A percentile compares a stretch with the other conserved stretches of the same genome.
phyloP scores from a whole-genome alignment of 2,113 vertebrate genomes.

The Paratilapia polleni region DNA sequence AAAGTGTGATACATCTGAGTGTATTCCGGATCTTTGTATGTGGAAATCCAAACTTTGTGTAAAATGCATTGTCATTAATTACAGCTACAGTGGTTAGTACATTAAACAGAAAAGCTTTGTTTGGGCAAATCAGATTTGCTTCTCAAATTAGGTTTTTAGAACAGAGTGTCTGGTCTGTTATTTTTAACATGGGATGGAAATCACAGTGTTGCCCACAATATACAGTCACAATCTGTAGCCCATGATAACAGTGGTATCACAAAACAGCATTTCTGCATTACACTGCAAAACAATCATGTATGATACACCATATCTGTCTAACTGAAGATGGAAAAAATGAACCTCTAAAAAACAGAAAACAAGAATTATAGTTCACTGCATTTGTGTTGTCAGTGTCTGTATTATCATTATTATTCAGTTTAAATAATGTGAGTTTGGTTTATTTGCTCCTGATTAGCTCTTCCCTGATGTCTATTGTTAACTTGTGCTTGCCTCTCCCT shows the following conservation, averaged over 20 bases:
- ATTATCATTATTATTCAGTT: background rate
- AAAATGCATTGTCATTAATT: no score
- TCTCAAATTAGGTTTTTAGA: background rate
- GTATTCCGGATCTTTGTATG: no score
- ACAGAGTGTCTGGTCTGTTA: background rate
- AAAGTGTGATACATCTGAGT: background rate
- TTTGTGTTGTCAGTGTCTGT: background rate
- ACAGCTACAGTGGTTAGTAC: no score
- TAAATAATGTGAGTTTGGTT: background rate
- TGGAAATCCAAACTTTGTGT: no score
- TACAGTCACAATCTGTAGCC: no score
- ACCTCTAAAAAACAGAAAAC: accelerated
- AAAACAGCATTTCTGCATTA: background rate
- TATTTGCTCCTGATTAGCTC: no score
- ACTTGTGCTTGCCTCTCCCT: background rate
- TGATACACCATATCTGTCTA: accelerated
- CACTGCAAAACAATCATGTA: background rate
- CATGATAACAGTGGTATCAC: background rate
- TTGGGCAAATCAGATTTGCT: background rate
- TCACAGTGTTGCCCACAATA: accelerated
- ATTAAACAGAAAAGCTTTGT: no score
- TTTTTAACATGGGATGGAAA: background rate
- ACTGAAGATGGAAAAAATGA: background rate
- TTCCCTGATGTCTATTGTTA: background rate
- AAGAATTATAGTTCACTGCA: accelerated